These are phyloP conservation scores for Helicoverpa armigera DNA, from an alignment of 1,140 invertebrate species.

Conservation along the genomic window DNA sequence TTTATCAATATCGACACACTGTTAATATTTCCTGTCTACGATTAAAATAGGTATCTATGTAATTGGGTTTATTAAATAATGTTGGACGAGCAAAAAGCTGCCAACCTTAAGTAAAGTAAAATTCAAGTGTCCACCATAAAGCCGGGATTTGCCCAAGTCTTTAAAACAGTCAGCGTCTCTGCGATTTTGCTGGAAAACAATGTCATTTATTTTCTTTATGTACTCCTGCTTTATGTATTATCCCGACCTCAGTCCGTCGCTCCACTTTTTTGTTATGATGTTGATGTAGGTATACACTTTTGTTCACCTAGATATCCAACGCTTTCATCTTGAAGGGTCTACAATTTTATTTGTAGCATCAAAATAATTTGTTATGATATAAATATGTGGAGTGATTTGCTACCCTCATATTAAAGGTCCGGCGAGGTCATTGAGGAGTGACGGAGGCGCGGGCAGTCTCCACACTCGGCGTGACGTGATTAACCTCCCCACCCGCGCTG, in stretches of 20 bases:
- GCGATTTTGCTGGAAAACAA: constrained; percentile 31
- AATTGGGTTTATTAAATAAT: not conserved
- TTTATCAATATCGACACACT: not conserved
- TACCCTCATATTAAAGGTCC: not conserved
- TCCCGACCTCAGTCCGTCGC: constrained; percentile 13
- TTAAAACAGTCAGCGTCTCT: constrained; percentile 29
- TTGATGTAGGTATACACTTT: constrained; percentile 19
- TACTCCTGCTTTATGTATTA: constrained; percentile 29
- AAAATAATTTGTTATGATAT: not conserved
- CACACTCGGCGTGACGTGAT: constrained; percentile 41
- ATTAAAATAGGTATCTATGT: not conserved
- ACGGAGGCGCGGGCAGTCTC: constrained; percentile 24
- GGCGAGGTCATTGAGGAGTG: constrained; percentile 15
- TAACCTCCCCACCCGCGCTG: constrained; percentile 38
- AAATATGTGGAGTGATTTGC: not conserved
- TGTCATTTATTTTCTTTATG: constrained; percentile 37
- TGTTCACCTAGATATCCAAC: constrained; percentile 3
- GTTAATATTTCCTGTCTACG: not conserved
- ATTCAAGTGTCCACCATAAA: constrained; percentile 15
- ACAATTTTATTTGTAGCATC: not conserved
- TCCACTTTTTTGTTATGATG: constrained; percentile 17
- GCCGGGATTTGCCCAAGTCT: constrained; percentile 28
- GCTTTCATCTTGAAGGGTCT: constrained; percentile 19
- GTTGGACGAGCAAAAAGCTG: constrained; percentile 18
- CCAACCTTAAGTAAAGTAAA: constrained; percentile 11